Conservation (phyloP, 2,113 vertebrate genomes). For the Struthidea cinerea region DNA sequence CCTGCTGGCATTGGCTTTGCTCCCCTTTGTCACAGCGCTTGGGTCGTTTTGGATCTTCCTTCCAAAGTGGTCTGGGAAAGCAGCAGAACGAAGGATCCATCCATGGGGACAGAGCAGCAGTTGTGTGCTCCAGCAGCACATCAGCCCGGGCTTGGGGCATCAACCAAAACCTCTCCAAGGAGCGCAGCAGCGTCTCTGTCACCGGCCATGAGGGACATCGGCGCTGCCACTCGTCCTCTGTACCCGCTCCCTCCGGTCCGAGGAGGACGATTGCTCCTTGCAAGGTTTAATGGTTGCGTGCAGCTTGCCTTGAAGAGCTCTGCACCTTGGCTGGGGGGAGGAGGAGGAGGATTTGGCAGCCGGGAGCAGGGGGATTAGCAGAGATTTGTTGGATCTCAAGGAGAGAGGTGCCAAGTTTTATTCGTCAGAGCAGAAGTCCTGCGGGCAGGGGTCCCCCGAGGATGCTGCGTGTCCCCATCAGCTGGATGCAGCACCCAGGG, state of each 20-base stretch:
- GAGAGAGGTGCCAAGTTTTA: slow-evolving; percentile 19
- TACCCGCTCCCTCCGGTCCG: rapidly evolving
- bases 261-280: rapidly evolving
- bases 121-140: neutral
- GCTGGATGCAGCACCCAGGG: neutral
- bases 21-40: neutral
- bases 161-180: neutral
- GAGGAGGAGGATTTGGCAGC: slow-evolving; percentile 14
- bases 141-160: neutral
- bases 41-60: neutral
- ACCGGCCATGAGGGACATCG: rapidly evolving
- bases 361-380: neutral
- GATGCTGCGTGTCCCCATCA: neutral
- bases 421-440: neutral
- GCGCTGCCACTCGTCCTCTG: rapidly evolving
- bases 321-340: neutral
- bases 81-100: neutral
- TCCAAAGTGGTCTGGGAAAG: neutral
- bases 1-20: neutral
- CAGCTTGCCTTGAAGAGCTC: neutral
- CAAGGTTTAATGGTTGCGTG: neutral
- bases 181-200: neutral
- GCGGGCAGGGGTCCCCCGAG: neutral
- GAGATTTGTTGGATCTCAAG: slow-evolving; percentile 38
- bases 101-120: rapidly evolving